Evolutionary conservation across 1,140 invertebrate species (phyloP).

Genomic region (Drosophila seguyi): DNA sequence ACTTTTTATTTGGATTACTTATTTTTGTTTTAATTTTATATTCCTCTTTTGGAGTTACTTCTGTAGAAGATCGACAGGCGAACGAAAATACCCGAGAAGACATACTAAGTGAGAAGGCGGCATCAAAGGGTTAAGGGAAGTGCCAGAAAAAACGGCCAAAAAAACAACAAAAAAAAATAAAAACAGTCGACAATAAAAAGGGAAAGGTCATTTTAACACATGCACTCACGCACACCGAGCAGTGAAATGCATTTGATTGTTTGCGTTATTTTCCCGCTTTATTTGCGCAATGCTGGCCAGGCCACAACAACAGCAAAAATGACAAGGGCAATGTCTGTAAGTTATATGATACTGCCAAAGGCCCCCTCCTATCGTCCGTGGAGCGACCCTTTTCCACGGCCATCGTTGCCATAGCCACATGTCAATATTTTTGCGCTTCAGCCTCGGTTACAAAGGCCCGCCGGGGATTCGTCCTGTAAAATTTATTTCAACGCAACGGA

Average conservation of each 20-base stretch:
- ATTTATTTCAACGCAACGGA: slow-evolving; percentile 49
- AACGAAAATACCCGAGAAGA: neutral
- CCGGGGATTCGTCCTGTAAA: slow-evolving; percentile 40
- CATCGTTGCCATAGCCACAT: slow-evolving; percentile 63
- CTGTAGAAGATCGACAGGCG: slow-evolving; percentile 2
- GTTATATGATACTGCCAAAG: slow-evolving; percentile 55
- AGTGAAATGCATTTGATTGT: slow-evolving; percentile 81
- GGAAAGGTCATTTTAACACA: slow-evolving; percentile 75
- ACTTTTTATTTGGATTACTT: no score
- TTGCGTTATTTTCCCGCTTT: slow-evolving; percentile 72
- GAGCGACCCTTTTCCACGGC: neutral
- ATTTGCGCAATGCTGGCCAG: slow-evolving; percentile 58
- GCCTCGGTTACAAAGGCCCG: slow-evolving; percentile 56
- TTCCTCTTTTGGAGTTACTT: neutral
- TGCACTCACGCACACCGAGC: slow-evolving; percentile 23
- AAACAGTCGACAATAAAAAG: slow-evolving; percentile 60
- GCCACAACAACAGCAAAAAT: slow-evolving; percentile 35
- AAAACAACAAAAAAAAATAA: slow-evolving; percentile 7
- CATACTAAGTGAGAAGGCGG: neutral
- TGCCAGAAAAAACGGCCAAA: slow-evolving; percentile 8
- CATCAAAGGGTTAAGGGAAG: slow-evolving; percentile 6
- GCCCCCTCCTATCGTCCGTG: neutral
- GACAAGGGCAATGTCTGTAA: slow-evolving; percentile 57
- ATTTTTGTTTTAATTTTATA: no score
- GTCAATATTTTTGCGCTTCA: slow-evolving; percentile 77